Conservation (phyloP, 2,113 vertebrate genomes). For the Channa argus region DNA sequence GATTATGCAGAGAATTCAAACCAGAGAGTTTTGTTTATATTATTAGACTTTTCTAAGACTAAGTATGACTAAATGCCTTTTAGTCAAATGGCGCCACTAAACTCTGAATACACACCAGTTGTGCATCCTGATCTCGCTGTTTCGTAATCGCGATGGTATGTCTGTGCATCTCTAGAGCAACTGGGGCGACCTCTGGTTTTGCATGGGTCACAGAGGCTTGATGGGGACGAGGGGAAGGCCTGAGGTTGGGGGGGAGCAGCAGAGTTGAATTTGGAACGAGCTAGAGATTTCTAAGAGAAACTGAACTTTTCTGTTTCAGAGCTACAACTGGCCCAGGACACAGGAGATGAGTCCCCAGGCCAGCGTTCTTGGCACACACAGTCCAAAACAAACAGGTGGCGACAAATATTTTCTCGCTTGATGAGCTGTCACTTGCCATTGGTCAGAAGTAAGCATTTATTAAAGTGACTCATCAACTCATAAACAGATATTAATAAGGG, state of each 20-base stretch:
- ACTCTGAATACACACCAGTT: slow-evolving; percentile 37
- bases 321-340: slow-evolving; percentile 55
- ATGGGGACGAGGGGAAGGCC: slow-evolving; percentile 16
- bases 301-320: slow-evolving; percentile 37
- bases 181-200: slow-evolving; percentile 28
- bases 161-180: slow-evolving; percentile 38
- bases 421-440: slow-evolving; percentile 42
- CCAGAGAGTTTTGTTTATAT: slow-evolving; percentile 42
- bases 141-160: slow-evolving; percentile 14
- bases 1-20: slow-evolving; percentile 41
- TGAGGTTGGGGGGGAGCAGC: slow-evolving; percentile 16
- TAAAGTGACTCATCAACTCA: slow-evolving; percentile 68
- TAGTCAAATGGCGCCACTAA: slow-evolving; percentile 48
- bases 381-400: slow-evolving; percentile 65
- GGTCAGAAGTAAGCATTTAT: slow-evolving; percentile 66
- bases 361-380: not conserved
- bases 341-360: slow-evolving; percentile 18
- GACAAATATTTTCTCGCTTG: slow-evolving; percentile 19
- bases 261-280: slow-evolving; percentile 62
- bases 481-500: slow-evolving; percentile 72
- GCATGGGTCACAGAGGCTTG: not conserved
- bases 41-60: slow-evolving; percentile 32
- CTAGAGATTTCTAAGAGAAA: slow-evolving; percentile 40
- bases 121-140: slow-evolving; percentile 44
- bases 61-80: slow-evolving; percentile 54